Conservation (phyloP, 2,113 vertebrate species). For the Pycnonotus jocosus region DNA sequence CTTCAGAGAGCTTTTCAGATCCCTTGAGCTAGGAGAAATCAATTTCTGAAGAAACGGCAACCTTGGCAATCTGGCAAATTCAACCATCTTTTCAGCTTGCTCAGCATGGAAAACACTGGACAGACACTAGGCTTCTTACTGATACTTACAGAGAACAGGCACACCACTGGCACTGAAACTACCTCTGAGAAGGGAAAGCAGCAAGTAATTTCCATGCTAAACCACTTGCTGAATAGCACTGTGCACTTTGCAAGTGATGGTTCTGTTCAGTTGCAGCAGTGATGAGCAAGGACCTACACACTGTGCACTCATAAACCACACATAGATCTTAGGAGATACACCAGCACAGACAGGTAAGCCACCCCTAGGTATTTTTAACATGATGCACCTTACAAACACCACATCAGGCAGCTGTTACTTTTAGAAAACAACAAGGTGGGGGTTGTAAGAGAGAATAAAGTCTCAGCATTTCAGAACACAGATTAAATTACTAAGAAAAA, state of each 20-base stretch:
- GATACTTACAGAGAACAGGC: background rate
- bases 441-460: background rate
- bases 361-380: background rate
- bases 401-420: background rate
- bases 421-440: background rate
- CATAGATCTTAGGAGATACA: background rate
- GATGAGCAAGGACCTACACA: fast-evolving
- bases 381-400: background rate
- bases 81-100: background rate
- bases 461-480: background rate
- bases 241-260: background rate
- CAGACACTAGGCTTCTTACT: background rate
- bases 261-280: background rate
- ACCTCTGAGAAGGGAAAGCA: background rate
- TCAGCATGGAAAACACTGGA: background rate
- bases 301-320: background rate
- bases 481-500: background rate
- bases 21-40: background rate
- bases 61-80: background rate
- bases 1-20: background rate
- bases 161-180: background rate
- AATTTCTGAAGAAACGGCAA: background rate
- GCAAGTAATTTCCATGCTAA: background rate
- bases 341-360: background rate
- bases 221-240: background rate